phyloP scores from a whole-genome alignment of 2,888 invertebrate species.

The Mythimna vitellina region DNA sequence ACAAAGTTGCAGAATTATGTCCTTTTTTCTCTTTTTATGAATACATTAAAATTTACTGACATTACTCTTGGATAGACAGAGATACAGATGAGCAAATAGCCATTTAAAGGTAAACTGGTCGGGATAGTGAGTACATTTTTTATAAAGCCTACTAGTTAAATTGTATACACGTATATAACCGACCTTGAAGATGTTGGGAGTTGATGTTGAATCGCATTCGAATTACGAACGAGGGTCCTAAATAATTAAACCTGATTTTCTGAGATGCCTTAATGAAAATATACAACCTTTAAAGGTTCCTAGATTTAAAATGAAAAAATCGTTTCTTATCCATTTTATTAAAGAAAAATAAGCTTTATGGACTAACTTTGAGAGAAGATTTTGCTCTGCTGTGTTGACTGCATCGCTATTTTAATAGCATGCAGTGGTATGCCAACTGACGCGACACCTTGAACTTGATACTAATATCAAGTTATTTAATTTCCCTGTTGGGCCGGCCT shows the following conservation, averaged over 20 bases:
- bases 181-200: slow-evolving; percentile 76
- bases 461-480: slow-evolving; percentile 66
- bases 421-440: slow-evolving; percentile 69
- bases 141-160: slow-evolving; percentile 59
- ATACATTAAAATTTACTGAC: neutral
- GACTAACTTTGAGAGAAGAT: slow-evolving; percentile 46
- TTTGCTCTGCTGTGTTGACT: slow-evolving; percentile 45
- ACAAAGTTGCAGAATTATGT: slow-evolving; percentile 22
- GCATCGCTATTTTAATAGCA: slow-evolving; percentile 65
- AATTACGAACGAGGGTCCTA: slow-evolving; percentile 73
- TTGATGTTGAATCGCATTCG: slow-evolving; percentile 65
- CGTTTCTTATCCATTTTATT: slow-evolving; percentile 35
- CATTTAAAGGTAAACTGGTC: slow-evolving; percentile 53
- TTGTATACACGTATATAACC: slow-evolving; percentile 68
- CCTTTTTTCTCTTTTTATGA: neutral
- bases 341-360: slow-evolving; percentile 70
- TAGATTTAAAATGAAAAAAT: slow-evolving; percentile 75
- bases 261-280: slow-evolving; percentile 76
- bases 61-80: slow-evolving; percentile 6
- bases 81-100: slow-evolving; percentile 33
- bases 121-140: slow-evolving; percentile 30
- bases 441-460: slow-evolving; percentile 74
- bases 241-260: slow-evolving; percentile 80
- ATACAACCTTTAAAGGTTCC: slow-evolving; percentile 81
- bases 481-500: slow-evolving; percentile 49